Percentiles rank a stretch among this genome's conserved stretches.
These are phyloP conservation scores for Caenorhabditis sp. DNA, from an alignment of 2,888 invertebrate genomes.

Conservation along the genomic window DNA sequence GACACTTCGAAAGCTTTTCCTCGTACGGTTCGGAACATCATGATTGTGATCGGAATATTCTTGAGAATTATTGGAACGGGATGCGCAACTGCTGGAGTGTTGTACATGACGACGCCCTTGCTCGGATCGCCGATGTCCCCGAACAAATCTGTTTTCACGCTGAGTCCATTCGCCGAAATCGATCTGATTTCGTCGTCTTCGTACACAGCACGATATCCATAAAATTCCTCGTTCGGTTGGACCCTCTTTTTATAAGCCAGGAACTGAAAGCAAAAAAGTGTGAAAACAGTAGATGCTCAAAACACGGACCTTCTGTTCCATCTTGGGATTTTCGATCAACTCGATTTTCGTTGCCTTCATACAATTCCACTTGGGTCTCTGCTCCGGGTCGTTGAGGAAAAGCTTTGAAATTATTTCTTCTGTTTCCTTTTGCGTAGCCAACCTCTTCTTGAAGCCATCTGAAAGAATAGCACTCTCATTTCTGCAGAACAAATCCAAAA, in stretches of 20 bases:
- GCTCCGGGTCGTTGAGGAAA: too few relatives aligned
- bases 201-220: constrained; percentile 27
- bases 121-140: constrained; percentile 42
- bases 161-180: constrained; percentile 22
- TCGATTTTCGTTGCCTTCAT: too few relatives aligned
- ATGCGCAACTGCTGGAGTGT: constrained; percentile 10
- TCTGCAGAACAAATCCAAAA: too few relatives aligned
- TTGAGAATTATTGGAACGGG: constrained; percentile 3
- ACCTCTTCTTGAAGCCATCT: too few relatives aligned
- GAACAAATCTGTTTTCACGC: neutral
- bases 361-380: too few relatives aligned
- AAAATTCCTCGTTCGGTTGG: constrained; percentile 13
- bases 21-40: constrained; percentile 31
- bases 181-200: neutral
- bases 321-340: too few relatives aligned
- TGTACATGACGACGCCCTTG: constrained; percentile 36
- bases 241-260: neutral
- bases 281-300: too few relatives aligned
- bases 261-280: neutral
- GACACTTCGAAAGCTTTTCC: constrained; percentile 19
- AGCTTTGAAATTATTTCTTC: too few relatives aligned
- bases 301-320: too few relatives aligned
- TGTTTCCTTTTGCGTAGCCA: too few relatives aligned
- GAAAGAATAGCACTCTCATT: too few relatives aligned
- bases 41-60: constrained; percentile 6